Conservation (phyloP, 2,797 vertebrate species). For the Manis pentadactyla region DNA sequence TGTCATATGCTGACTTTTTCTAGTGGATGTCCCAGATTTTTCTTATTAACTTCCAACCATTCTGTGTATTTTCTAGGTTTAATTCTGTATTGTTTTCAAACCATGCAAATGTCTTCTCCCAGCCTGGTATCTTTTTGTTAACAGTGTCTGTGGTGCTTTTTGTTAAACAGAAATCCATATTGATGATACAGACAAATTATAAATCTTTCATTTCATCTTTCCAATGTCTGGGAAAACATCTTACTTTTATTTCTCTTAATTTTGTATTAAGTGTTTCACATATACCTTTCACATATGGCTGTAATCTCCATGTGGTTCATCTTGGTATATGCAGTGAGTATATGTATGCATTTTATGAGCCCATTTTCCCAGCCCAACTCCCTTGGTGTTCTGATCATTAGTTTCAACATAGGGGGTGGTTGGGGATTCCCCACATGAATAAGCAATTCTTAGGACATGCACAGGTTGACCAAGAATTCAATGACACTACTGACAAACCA, state of each 20-base stretch:
- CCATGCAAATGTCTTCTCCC: background rate
- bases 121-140: background rate
- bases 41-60: slow-evolving; percentile 30
- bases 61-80: slow-evolving; percentile 1
- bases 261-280: too few species aligned
- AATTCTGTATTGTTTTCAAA: slow-evolving; percentile 18
- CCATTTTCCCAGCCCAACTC: background rate
- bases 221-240: background rate
- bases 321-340: background rate
- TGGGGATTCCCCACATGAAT: background rate
- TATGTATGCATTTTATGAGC: background rate
- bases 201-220: slow-evolving; percentile 19
- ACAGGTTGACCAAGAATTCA: background rate
- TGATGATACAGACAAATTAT: background rate
- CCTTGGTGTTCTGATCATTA: background rate
- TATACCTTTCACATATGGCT: background rate
- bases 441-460: background rate
- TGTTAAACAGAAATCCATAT: slow-evolving; percentile 25
- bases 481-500: too few species aligned
- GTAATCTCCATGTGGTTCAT: background rate
- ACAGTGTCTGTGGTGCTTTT: background rate
- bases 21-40: background rate
- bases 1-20: background rate
- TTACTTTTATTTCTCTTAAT: background rate
- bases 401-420: background rate